phyloP scores from a whole-genome alignment of 2,888 invertebrate species.

The Anorthoa munda region DNA sequence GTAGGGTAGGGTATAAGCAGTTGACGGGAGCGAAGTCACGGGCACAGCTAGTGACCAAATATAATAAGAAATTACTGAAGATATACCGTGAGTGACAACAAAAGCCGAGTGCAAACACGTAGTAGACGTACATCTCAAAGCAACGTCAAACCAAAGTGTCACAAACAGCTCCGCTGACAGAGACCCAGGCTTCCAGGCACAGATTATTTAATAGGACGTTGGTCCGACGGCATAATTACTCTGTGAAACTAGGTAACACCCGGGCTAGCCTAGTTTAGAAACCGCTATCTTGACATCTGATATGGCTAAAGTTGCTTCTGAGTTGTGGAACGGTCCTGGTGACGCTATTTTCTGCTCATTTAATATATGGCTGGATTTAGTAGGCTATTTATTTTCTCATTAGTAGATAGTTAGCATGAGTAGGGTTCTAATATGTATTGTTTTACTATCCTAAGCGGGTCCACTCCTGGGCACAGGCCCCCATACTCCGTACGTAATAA shows the following conservation, averaged over 20 bases:
- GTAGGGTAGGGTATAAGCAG: no score
- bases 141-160: constrained; percentile 16
- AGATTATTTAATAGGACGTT: constrained; percentile 23
- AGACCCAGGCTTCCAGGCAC: not conserved
- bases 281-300: constrained; percentile 32
- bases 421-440: no score
- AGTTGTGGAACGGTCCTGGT: not conserved
- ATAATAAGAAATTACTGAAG: not conserved
- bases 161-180: not conserved
- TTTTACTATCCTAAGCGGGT: no score
- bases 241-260: constrained; percentile 17
- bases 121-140: not conserved
- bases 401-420: not conserved
- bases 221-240: constrained; percentile 22
- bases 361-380: not conserved
- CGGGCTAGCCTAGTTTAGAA: constrained; percentile 18
- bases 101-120: not conserved
- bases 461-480: no score
- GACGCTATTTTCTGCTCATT: not conserved
- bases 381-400: not conserved
- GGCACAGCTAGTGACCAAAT: no score
- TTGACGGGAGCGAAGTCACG: no score
- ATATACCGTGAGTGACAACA: no score
- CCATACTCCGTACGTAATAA: no score
- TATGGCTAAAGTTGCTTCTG: not conserved